phyloP scores from a whole-genome alignment of 2,797 vertebrate genomes.

The Macropus fuliginosus region DNA sequence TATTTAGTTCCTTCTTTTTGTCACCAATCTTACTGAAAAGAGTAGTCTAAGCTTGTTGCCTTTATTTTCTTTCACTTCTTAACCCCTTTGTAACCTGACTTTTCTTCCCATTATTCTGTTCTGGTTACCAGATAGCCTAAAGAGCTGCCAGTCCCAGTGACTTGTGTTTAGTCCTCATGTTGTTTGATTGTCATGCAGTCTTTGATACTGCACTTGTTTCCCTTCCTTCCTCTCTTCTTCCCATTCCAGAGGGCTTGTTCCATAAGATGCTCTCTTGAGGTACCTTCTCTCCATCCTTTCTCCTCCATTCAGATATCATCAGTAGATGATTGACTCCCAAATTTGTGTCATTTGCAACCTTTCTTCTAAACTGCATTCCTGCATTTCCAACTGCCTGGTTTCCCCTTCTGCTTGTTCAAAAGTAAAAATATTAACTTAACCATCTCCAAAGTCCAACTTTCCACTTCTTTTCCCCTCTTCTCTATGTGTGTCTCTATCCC shows the following conservation, averaged over 20 bases:
- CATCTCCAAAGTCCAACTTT: neutral
- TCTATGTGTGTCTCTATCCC: too few relatives aligned
- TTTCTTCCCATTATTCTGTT: neutral
- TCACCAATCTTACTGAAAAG: neutral
- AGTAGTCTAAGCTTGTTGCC: neutral
- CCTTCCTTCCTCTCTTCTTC: neutral
- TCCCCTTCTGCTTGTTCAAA: neutral
- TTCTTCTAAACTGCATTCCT: conserved; percentile 28
- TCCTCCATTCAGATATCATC: neutral
- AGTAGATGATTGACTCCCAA: neutral
- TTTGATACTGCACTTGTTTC: neutral
- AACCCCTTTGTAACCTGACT: neutral
- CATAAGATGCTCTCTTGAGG: neutral
- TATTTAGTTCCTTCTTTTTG: neutral
- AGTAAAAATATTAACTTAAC: neutral
- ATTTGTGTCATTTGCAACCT: conserved; percentile 24
- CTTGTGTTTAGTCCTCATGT: neutral
- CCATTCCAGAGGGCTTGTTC: neutral
- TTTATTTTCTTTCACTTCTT: neutral
- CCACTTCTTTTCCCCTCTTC: neutral
- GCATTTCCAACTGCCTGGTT: conserved; percentile 27
- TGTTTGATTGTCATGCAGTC: neutral
- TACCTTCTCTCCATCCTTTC: neutral
- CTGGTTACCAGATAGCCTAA: neutral
- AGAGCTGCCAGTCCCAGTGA: neutral